Percentiles rank a stretch among this genome's conserved stretches.
Conservation (phyloP, 2,113 vertebrate species). For the Odontesthes bonariensis region DNA sequence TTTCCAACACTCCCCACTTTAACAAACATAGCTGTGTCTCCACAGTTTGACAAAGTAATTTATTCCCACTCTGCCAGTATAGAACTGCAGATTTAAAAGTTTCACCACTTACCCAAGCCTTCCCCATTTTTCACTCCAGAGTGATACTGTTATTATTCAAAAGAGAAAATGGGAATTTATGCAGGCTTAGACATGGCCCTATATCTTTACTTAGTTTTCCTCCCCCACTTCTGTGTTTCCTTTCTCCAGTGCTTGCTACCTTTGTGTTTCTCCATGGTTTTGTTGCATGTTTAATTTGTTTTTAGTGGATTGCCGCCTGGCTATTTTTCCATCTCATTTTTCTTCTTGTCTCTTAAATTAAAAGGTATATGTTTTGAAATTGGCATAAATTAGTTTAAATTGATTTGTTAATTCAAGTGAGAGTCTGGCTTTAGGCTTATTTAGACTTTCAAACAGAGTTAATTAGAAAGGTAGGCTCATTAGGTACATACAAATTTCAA, state of each 20-base stretch:
- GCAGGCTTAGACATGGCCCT: constrained; percentile 65
- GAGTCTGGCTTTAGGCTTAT: not conserved
- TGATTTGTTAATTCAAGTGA: constrained; percentile 8
- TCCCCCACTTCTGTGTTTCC: constrained; percentile 18
- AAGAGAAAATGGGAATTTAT: constrained; percentile 71
- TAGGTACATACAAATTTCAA: not conserved
- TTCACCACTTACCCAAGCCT: constrained; percentile 56
- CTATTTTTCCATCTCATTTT: constrained; percentile 14
- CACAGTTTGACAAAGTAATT: constrained; percentile 63
- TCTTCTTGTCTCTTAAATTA: constrained; percentile 5
- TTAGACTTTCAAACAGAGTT: not conserved
- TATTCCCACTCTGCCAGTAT: constrained; percentile 56
- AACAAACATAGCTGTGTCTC: constrained; percentile 50
- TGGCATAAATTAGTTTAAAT: constrained; percentile 19
- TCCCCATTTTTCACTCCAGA: constrained; percentile 60
- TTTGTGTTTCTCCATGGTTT: constrained; percentile 30
- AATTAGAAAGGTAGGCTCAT: not conserved
- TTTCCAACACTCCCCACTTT: constrained; percentile 45
- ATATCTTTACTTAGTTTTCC: constrained; percentile 46
- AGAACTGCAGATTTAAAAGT: constrained; percentile 67
- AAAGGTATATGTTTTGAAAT: constrained; percentile 1
- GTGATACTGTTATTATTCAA: constrained; percentile 72
- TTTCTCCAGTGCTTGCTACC: constrained; percentile 8
- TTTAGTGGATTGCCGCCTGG: not conserved
- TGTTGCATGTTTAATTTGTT: constrained; percentile 36